Evolutionary conservation across 2,888 invertebrate genomes (phyloP).

Genomic region (Epirrita christyi): DNA sequence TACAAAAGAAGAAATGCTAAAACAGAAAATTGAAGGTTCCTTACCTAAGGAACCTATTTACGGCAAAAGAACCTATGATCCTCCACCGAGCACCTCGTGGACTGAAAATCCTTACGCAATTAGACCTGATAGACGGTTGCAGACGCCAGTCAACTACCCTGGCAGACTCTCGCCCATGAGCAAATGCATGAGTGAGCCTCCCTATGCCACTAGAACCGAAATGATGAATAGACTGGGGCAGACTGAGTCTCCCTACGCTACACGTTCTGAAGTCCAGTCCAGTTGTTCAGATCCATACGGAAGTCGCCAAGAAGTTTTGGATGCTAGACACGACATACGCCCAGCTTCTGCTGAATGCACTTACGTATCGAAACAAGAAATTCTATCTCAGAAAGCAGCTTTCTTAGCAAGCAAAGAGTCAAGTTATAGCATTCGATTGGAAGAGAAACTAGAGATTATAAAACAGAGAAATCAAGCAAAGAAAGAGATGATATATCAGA

Average conservation of each 20-base stretch:
- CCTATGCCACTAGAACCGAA: constrained; percentile 74
- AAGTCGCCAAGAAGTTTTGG: constrained; percentile 61
- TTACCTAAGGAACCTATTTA: constrained; percentile 68
- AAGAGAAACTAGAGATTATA: constrained; percentile 81
- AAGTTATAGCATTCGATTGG: constrained; percentile 65
- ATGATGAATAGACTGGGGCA: constrained; percentile 73
- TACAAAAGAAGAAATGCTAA: constrained; percentile 78
- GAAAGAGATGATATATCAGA: constrained; percentile 81
- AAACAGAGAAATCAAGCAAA: constrained; percentile 82
- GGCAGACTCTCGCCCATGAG: constrained; percentile 72
- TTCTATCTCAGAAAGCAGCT: constrained; percentile 79
- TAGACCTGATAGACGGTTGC: constrained; percentile 72
- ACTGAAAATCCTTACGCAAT: constrained; percentile 72
- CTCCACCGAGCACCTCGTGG: constrained; percentile 74
- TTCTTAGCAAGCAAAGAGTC: constrained; percentile 76
- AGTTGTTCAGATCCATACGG: constrained; percentile 75
- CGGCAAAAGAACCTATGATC: constrained; percentile 76
- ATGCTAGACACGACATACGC: constrained; percentile 61
- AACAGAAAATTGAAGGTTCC: constrained; percentile 70
- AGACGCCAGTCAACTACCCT: constrained; percentile 71
- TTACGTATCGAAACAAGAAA: constrained; percentile 81
- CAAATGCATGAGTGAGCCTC: constrained; percentile 80
- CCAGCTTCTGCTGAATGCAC: constrained; percentile 79
- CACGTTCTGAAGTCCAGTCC: constrained; percentile 71
- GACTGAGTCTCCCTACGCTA: constrained; percentile 71